Evolutionary conservation across 2,888 invertebrate species (phyloP), one percentile per base, ranked within the genome.

Genomic region (Stictocephala bisonia): DNA sequence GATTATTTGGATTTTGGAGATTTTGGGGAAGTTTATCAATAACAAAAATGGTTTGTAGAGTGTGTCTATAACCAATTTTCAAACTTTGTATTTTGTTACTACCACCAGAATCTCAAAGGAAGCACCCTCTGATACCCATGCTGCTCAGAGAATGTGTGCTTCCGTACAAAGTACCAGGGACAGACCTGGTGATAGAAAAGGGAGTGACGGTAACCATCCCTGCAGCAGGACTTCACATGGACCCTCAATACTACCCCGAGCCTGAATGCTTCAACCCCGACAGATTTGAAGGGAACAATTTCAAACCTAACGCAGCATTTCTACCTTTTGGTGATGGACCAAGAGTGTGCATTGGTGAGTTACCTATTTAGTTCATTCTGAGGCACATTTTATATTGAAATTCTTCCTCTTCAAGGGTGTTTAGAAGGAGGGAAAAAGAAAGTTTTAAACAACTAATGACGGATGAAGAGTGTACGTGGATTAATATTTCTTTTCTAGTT

Each of bases 301-400:
- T 27, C 26, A 26, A 15, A 64, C 29, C 29, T 13, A 13, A 18
- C n/a, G 58, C 69, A 64, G 78, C 81, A 74, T 77, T 82, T 80
- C 87, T 85, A 26, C 82, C 81, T 18, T 80, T 75, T 26, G 76
- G 76, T 7, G 74, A 76, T 41, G 76, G 76, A n/a, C 76, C 76
- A 1, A 67, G 76, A 58, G 40, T 70, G 40, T 76, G 76, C 31
- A 74, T 76, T 1, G 76, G 76, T 76, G 72, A 71, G 66, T 9
- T 24, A 18, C n/a, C n/a, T n/a, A n/a, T n/a, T n/a, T n/a, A n/a
- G n/a, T n/a, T n/a, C n/a, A n/a, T n/a, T n/a, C n/a, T n/a, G n/a
- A n/a, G n/a, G n/a, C n/a, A n/a, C n/a, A n/a, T n/a, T n/a, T n/a
- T n/a, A n/a, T n/a, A n/a, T n/a, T n/a, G n/a, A n/a, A n/a, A n/a